Evolutionary conservation across 2,797 vertebrate species (phyloP), one percentile per base, ranked within the genome.

Genomic region (Crotalus adamanteus): DNA sequence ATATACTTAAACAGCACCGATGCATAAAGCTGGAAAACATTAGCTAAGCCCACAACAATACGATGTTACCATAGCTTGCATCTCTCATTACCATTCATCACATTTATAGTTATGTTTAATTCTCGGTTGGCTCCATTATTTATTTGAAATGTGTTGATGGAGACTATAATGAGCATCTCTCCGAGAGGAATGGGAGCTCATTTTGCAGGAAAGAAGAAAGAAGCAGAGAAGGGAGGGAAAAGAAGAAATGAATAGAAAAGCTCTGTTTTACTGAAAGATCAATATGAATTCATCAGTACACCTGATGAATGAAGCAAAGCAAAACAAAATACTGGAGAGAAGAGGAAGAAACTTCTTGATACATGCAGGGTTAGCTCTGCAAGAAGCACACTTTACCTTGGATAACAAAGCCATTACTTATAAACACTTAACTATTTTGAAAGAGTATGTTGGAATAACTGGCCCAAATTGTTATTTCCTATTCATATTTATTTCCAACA

Each of bases 141-240:
- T 93, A 92, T 87, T 28, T 92, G 88, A 42, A 85, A 92, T 91
- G 90, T 90, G 87, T 65, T 93, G 57, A 91, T 89, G 87, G 83
- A 65, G 31, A 4, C 28, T 47, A 78, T 92, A 94, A 89, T 53
- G 47, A 92, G 91, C 85, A 86, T 25, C 16, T 25, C 7, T 28
- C 47, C 4, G 2, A 37, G 65, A 53, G 85, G 26, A 86, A 86
- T 31, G 26, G 61, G 37, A 92, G 42, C 26, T 90, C 18, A 88
- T 91, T 93, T 93, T 88, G 31, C 69, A 88, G 88, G 26, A 20
- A 56, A 31, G 55, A 3, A 18, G 25, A n/a, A 59, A 53, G 26
- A 31, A 42, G 16, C 0, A 0, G 78, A 83, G 47, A 22, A 5
- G 59, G 37, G 59, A 59, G 20, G 53, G 7, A n/a, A 18, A 78